Conservation (phyloP, 2,797 vertebrate species). For the Pipistrellus pipistrellus region DNA sequence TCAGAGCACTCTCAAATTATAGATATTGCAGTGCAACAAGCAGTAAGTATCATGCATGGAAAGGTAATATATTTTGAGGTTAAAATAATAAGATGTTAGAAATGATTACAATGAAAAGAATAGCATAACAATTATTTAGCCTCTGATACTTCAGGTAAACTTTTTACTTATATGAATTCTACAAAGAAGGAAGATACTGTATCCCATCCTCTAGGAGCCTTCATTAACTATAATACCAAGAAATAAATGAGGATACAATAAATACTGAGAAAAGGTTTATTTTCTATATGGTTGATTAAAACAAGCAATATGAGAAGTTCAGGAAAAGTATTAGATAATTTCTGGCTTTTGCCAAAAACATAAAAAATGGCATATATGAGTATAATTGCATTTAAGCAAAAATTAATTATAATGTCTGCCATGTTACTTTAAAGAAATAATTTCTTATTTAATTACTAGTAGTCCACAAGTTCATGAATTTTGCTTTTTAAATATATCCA, state of each 20-base stretch:
- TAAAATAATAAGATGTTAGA: slow-evolving; percentile 68
- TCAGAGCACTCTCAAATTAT: slow-evolving; percentile 34
- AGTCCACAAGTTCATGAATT: neutral
- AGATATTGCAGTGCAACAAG: slow-evolving; percentile 33
- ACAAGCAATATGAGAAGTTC: neutral
- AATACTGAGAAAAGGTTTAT: neutral
- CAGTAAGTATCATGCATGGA: neutral
- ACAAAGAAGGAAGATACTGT: neutral
- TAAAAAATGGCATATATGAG: neutral
- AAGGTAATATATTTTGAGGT: neutral
- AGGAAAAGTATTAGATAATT: neutral
- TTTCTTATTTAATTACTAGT: neutral
- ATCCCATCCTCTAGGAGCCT: neutral
- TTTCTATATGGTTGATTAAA: neutral
- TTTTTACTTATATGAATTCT: slow-evolving; percentile 32
- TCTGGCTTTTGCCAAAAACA: neutral
- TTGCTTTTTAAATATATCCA: slow-evolving; percentile 15
- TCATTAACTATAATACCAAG: neutral
- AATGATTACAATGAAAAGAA: slow-evolving; percentile 30
- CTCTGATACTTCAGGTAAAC: neutral
- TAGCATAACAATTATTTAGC: neutral
- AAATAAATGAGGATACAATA: neutral
- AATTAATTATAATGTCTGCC: neutral
- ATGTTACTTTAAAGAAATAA: neutral
- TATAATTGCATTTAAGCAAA: slow-evolving; percentile 49